Evolutionary conservation across 2,888 invertebrate genomes (phyloP), one percentile per base, ranked within the genome.

Genomic region (Amphipoea oculea): DNA sequence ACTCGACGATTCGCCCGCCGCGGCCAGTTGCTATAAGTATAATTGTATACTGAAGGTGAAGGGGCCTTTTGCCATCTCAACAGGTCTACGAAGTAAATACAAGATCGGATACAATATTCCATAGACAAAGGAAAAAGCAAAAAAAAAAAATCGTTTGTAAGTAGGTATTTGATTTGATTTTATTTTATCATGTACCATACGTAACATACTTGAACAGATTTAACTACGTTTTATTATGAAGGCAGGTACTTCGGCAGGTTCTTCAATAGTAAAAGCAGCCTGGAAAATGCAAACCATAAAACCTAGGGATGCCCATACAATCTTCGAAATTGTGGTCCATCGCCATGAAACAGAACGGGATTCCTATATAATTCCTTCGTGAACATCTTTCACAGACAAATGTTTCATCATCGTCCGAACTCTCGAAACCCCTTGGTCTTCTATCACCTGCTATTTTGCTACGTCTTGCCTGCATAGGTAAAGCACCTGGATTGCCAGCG

Each of bases 381-480:
- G 60, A 79, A 48, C 73, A 78, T 57, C 77, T 78, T 40, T 79
- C 62, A 68, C 88, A 89, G 29, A 77, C 23, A 72, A 87, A 88
- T 40, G 65, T 4, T 20, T 77, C 78, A 48, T 76, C 77, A 4
- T 81, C 79, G 3, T 84, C 84, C 23, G 77, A 72, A 9, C 36
- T 54, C 0, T 54, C 76, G 9, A 70, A 29, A 48, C 12, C 20
- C 36, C 0, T 42, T 11, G 45, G 29, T 20, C 69, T 63, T 67
- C 54, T 63, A 4, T 36, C 67, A 42, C 12, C 36, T 17, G 17
- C 1, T n/a, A 29, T 65, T 6, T 68, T 54, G 2, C 29, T 60
- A 36, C 54, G 45, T 20, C n/a, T 23, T 40, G 23, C 12, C 2
- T 23, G 42, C 51, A 51, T 40, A 3, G 23, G 11, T n/a, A 76